Evolutionary conservation across 2,113 vertebrate species (phyloP), one percentile per base, ranked within the genome.

Genomic region (Tyto alba): DNA sequence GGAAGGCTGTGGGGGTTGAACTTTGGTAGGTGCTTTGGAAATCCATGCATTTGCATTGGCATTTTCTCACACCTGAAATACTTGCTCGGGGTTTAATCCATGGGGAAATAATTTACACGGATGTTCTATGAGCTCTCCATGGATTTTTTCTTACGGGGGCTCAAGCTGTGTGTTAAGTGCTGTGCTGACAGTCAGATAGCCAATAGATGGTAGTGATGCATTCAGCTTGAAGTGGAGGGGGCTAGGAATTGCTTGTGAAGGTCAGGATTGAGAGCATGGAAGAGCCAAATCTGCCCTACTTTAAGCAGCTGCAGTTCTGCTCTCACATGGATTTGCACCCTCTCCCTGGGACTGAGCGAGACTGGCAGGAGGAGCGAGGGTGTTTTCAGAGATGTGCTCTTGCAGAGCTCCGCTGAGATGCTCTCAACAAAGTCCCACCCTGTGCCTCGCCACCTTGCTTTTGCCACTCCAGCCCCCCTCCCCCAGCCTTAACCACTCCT

Each of bases 51-150:
- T 91, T 96, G 84, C 78, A 79, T 32, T 80, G 81, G 72, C 69
- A 38, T 91, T 96, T 91, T 83, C 64, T 85, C 40, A 57, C 88
- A 94, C 77, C 86, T 95, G 83, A 88, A 72, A 63, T 89, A 21
- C 57, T 83, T 79, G 50, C 57, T 83, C 34, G 69, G 64, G 52
- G 36, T 67, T 94, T 91, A 76, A 84, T 94, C 89, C 69, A 40
- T 26, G 41, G 64, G 68, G 81, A 87, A 78, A n/a, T 68, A 64
- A 40, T 71, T 88, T 85, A 81, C 38, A 23, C 30, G 78, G 72
- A 45, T 87, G 20, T 91, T 91, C 90, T 96, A 1, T 47, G 90
- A 93, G 64, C 67, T 29, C 76, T 94, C 74, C 79, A 16, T 88
- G 60, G 63, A 64, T 78, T 85, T 86, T 94, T 80, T 69, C 2